Evolutionary conservation across 2,113 vertebrate genomes (phyloP), one percentile per base, ranked within the genome.

Genomic region (Piaya cayana): DNA sequence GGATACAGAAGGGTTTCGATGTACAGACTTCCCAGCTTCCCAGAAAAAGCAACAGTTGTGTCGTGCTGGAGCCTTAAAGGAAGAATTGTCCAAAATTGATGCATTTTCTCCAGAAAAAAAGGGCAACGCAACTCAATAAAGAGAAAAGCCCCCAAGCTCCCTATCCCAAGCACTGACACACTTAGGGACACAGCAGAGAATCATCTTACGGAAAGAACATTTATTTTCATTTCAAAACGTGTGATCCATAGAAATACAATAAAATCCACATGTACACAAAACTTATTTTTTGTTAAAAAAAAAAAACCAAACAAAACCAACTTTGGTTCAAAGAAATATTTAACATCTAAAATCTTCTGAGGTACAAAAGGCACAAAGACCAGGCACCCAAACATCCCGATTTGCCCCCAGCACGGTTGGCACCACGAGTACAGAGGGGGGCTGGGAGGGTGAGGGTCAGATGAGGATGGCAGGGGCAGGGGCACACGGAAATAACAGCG

Each of bases 321-420:
- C 95, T 98, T 97, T 96, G 96, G 97, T 97, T 98, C 82, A 93
- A 69, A 95, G 94, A 96, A 96, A 97, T 92, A 96, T 97, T 95
- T 96, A 96, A 97, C 93, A 97, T 68, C 91, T 92, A 95, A 39
- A 85, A 92, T 96, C 92, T 78, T 92, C 72, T 97, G 97, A 98
- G 97, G 95, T 97, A 95, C 90, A 84, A 88, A 94, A 94, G 93
- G 91, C 94, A 95, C 62, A 70, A 70, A 81, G 81, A 95, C 93
- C 75, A 92, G 82, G 88, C 83, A 95, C 88, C 71, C 83, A 94
- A 93, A 91, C 30, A 29, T 21, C 85, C 47, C 21, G 20, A 87
- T 74, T 65, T 50, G 5, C 69, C 86, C 84, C 79, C 60, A 93
- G 79, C 81, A 59, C 25, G 52, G 56, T 63, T 36, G 50, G 79